phyloP scores from a whole-genome alignment of 1,140 invertebrate genomes.

The Hyposmocoma kahamanoa region DNA sequence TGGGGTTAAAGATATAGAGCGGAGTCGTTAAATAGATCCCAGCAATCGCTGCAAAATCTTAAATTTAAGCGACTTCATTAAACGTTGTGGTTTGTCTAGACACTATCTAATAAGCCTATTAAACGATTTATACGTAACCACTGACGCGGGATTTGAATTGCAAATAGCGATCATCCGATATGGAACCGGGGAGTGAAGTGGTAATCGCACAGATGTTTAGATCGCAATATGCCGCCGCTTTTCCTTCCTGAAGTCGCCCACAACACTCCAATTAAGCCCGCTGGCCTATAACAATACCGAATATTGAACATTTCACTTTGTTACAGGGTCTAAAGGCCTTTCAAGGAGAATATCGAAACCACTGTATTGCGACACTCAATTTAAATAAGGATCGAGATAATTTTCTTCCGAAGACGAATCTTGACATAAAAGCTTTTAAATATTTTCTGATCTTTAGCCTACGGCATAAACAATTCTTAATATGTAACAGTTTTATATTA shows the following conservation, averaged over 20 bases:
- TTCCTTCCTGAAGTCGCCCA: conserved; percentile 25
- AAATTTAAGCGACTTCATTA: background rate
- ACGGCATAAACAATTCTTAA: no score
- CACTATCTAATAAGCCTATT: conserved; percentile 8
- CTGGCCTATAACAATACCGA: conserved; percentile 19
- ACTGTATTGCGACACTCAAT: no score
- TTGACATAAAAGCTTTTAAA: no score
- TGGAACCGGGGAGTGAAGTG: conserved; percentile 26
- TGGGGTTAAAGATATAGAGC: conserved; percentile 33
- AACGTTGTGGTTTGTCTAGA: background rate
- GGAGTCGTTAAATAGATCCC: conserved; percentile 36
- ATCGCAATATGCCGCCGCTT: conserved; percentile 22
- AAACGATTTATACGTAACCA: conserved; percentile 7
- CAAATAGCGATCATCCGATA: conserved; percentile 35
- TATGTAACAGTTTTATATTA: no score
- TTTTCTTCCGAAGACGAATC: no score
- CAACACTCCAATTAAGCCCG: conserved; percentile 35
- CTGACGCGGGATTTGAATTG: conserved; percentile 26
- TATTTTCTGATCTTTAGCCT: no score
- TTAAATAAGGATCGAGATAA: no score
- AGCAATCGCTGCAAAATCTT: background rate
- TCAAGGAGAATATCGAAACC: no score
- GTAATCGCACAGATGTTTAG: conserved; percentile 33
- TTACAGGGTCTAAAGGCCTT: no score
- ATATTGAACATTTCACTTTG: conserved; percentile 16